Conservation (phyloP, 2,888 invertebrate species). For the Salticus scenicus region DNA sequence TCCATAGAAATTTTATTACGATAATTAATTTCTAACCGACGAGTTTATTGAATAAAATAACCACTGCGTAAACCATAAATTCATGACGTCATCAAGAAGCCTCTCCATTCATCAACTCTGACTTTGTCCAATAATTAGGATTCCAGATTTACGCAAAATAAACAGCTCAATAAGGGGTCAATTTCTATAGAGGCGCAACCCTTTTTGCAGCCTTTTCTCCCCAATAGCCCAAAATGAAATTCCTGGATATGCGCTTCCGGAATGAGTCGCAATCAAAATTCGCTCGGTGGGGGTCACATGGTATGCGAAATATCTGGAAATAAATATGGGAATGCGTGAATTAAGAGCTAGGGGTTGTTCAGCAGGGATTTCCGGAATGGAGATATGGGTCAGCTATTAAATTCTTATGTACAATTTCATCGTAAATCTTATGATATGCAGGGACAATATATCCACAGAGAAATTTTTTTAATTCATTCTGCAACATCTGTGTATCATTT, state of each 20-base stretch:
- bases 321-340: conserved; percentile 7
- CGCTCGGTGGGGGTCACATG: background rate
- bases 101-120: background rate
- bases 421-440: too few species aligned
- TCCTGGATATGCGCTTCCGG: background rate
- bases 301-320: background rate
- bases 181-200: background rate
- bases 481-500: too few species aligned
- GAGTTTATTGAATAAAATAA: too few species aligned
- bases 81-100: background rate
- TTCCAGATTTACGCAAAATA: background rate
- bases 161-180: conserved; percentile 10
- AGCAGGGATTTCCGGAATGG: background rate
- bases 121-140: background rate
- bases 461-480: too few species aligned
- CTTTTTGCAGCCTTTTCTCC: background rate
- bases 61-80: background rate
- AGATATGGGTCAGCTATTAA: background rate
- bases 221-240: background rate
- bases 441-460: too few species aligned
- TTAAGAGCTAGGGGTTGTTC: background rate
- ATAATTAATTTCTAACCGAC: too few species aligned
- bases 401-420: background rate
- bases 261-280: background rate
- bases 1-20: too few species aligned